phyloP scores from a whole-genome alignment of 64 coral and sea anemone species.

The Actinia tenebrosa region DNA sequence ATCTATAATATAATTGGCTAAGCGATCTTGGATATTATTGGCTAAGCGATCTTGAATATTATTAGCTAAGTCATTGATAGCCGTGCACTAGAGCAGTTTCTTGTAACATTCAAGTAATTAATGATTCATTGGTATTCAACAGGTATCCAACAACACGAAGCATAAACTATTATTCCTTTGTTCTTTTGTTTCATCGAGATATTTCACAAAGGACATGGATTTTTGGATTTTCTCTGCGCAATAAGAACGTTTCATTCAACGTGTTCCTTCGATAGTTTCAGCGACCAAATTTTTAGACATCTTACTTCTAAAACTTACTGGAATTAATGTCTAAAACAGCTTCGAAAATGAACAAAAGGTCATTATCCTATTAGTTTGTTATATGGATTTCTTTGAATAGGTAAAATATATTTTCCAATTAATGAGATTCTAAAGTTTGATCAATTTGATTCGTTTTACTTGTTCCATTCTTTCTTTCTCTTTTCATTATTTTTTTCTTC shows the following conservation, averaged over 20 bases:
- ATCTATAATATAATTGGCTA: neutral
- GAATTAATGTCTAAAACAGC: too few relatives aligned
- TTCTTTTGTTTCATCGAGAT: neutral
- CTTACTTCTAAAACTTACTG: too few relatives aligned
- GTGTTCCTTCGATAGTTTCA: neutral
- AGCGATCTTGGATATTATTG: neutral
- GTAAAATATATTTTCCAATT: too few relatives aligned
- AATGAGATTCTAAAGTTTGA: too few relatives aligned
- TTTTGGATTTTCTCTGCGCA: neutral
- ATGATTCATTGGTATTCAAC: neutral
- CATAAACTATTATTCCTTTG: neutral
- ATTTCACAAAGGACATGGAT: neutral
- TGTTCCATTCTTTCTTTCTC: neutral
- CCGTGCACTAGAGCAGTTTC: neutral
- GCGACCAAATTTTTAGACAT: too few relatives aligned
- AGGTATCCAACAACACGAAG: neutral
- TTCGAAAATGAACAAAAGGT: too few relatives aligned
- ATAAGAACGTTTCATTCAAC: neutral
- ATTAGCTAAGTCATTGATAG: neutral
- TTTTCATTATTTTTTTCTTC: neutral
- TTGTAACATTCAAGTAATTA: neutral
- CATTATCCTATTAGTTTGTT: too few relatives aligned
- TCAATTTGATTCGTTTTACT: too few relatives aligned
- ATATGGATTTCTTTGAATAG: too few relatives aligned
- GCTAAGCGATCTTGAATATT: neutral